These are phyloP conservation scores for Troides helena DNA, from an alignment of 2,888 invertebrate genomes.

Conservation along the genomic window DNA sequence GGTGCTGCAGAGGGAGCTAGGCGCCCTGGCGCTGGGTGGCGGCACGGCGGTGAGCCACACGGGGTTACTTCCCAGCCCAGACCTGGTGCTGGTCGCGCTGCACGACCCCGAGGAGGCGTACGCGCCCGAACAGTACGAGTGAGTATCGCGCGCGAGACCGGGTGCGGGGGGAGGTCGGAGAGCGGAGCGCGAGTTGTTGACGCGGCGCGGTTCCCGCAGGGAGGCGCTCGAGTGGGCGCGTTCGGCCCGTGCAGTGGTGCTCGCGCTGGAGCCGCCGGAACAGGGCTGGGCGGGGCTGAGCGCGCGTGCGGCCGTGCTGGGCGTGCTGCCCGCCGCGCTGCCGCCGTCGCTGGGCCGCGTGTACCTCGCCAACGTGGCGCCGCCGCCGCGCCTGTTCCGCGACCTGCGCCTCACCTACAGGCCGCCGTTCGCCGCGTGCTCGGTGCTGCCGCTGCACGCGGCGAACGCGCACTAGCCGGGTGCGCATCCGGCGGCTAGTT, in stretches of 20 bases:
- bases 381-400: conserved; percentile 86
- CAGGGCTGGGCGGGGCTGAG: conserved; percentile 53
- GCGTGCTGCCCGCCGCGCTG: conserved; percentile 46
- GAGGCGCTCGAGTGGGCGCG: conserved; percentile 83
- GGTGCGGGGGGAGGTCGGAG: too few relatives aligned
- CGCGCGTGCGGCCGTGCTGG: conserved; percentile 47
- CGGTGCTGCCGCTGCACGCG: conserved; percentile 66
- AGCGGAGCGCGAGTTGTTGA: too few relatives aligned
- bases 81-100: conserved; percentile 55
- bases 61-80: conserved; percentile 42
- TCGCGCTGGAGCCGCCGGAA: conserved; percentile 68
- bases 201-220: conserved; percentile 32
- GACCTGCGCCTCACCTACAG: conserved; percentile 89
- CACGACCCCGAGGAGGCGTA: conserved; percentile 45
- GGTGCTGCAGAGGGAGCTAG: conserved; percentile 81
- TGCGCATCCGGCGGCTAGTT: not conserved
- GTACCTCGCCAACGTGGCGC: conserved; percentile 91
- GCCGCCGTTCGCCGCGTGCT: conserved; percentile 85
- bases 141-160: not conserved
- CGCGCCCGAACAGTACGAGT: conserved; percentile 31
- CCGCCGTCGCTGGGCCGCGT: conserved; percentile 72
- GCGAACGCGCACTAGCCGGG: conserved; percentile 35
- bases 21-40: conserved; percentile 76
- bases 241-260: conserved; percentile 50
- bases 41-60: conserved; percentile 29